phyloP scores from a whole-genome alignment of 2,888 invertebrate species.

The Phyllotreta striolata region DNA sequence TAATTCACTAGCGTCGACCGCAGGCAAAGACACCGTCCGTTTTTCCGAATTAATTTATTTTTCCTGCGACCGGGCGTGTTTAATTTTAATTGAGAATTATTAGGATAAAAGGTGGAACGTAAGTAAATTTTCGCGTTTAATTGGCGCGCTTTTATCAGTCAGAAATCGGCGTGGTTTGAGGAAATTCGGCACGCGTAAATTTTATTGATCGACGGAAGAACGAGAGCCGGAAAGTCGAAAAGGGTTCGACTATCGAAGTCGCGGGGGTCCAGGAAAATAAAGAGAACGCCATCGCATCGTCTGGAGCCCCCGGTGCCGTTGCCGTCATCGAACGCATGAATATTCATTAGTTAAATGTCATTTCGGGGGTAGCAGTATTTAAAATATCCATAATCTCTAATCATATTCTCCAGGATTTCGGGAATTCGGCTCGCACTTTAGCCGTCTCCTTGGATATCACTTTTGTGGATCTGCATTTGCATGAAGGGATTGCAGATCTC shows the following conservation, averaged over 20 bases:
- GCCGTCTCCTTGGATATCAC: conserved; percentile 40
- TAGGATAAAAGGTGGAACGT: no score
- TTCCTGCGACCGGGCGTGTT: neutral
- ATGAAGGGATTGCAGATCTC: conserved; percentile 38
- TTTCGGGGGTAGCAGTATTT: conserved; percentile 55
- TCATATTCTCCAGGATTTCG: conserved; percentile 55
- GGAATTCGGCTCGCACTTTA: conserved; percentile 43
- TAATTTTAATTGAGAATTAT: no score
- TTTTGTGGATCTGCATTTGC: conserved; percentile 40
- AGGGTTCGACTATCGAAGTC: no score
- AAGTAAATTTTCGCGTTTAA: no score
- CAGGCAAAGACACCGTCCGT: conserved; percentile 24
- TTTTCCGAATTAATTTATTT: conserved; percentile 11
- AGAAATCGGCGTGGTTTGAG: no score
- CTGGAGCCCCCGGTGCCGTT: conserved; percentile 45
- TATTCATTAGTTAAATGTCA: conserved; percentile 56
- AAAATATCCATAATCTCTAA: conserved; percentile 58
- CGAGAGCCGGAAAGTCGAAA: no score
- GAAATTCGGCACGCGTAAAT: no score
- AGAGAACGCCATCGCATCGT: conserved; percentile 29
- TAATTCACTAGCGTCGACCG: conserved; percentile 49
- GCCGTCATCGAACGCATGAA: conserved; percentile 54
- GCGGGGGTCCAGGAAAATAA: no score
- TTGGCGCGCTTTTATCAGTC: no score
- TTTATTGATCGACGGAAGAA: no score